Base-by-base conservation (phyloP, 2,888 invertebrate species). In the Papilio gigon region DNA sequence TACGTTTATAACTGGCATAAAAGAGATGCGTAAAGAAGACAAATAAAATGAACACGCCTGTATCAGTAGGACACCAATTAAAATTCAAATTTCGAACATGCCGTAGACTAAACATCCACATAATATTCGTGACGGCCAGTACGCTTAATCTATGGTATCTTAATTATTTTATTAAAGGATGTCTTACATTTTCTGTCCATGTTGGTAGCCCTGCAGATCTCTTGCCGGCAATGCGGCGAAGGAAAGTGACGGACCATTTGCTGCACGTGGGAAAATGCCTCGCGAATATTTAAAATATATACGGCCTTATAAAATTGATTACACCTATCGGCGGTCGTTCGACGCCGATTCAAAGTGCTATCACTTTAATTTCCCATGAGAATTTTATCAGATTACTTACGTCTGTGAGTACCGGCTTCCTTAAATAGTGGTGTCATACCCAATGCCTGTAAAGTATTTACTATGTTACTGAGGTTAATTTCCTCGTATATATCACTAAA, bases 241-340 rank as follows among this genome's bases (percentile, higher is more conserved):
- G 44, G 65, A 65, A 65, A 65, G 65, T 56, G 65, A 42, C 33
- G 22, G 33, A 25, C 63, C 30, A 63, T 47, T 47, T 63, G 47
- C 33, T 47, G 30, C 47, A 35, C 37, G 65, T 65, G 65, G 44
- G 65, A 65, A 65, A 56, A 65, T 65, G 20, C 33, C 37, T 58
- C 12, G 27, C 22, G n/a, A 59, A 62, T 62, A 44, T 44, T 62
- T 44, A 62, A 62, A 17, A 65, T 65, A 58, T 65, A 25, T n/a
- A 56, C 17, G 9, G n/a, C 65, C 59, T 59, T 65, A 65, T 65
- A 30, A 33, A 65, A 65, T 20, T 14, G 20, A 59, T 42, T 56
- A 35, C 17, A 17, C 1, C 37, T 35, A 11, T 25, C 35, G 22
- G 5, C 3, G 20, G 8, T 30, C 58, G 65, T 59, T 58, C 33